Evolutionary conservation across 2,113 vertebrate species (phyloP).

Genomic region (Hippocampus abdominalis): DNA sequence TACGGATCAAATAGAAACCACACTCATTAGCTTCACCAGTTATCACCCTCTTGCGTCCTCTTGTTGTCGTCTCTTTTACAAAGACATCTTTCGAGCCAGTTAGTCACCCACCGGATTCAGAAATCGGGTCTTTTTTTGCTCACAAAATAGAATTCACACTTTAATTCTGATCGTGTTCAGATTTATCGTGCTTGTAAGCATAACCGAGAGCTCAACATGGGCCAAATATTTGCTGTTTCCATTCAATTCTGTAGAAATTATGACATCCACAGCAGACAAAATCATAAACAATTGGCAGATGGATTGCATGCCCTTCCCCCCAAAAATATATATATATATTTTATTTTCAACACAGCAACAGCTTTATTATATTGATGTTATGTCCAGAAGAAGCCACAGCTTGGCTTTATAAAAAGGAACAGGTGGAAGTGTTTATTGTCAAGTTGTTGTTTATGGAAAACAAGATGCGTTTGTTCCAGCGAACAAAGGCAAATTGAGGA

Average conservation of each 20-base stretch:
- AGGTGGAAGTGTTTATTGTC: slow-evolving; percentile 1
- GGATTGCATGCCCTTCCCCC: background rate
- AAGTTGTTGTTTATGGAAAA: background rate
- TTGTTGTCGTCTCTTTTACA: background rate
- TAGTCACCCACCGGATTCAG: background rate
- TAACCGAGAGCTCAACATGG: background rate
- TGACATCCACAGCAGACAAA: background rate
- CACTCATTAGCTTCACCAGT: slow-evolving; percentile 41
- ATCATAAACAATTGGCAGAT: background rate
- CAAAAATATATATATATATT: background rate
- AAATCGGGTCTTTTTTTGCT: background rate
- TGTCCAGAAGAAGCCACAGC: background rate
- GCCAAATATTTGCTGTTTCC: background rate
- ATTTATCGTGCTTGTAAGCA: background rate
- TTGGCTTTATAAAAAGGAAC: background rate
- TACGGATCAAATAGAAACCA: slow-evolving; percentile 42
- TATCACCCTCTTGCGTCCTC: slow-evolving; percentile 14
- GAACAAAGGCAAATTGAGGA: background rate
- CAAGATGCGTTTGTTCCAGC: background rate
- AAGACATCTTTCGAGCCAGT: background rate
- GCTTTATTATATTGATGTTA: background rate
- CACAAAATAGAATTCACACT: background rate
- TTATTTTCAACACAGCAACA: background rate
- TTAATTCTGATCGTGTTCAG: background rate
- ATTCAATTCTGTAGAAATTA: background rate